Evolutionary conservation across 1,140 invertebrate species (phyloP), one percentile per base, ranked within the genome.

Genomic region (Ips nitidus): DNA sequence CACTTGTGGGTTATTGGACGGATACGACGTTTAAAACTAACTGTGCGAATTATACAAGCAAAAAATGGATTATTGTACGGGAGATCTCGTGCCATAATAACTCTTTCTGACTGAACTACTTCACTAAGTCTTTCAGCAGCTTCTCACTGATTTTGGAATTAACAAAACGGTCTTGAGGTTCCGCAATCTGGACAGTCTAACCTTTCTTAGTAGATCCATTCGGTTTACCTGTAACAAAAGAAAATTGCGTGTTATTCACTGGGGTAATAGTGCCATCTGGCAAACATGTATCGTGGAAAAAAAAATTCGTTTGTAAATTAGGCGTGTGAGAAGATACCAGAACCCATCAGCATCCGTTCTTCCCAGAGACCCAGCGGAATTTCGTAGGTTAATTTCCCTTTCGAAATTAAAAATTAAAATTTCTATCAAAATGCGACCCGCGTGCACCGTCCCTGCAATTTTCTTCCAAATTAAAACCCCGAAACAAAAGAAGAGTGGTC

Each of bases 211-310:
- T 74, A 36, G 68, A 70, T 64, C 70, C 74, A 50, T 69, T 71
- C 52, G 75, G 74, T 66, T 75, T 75, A 7, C 75, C 75, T 76
- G 71, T 43, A 76, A 76, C 69, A 70, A 74, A 75, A 57, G 50
- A 69, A 74, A 69, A 22, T 55, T n/a, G 4, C 45, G n/a, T 47
- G 45, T 47, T 22, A 22, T 22, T 22, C 22, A 22, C 22, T 22
- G 22, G 22, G 22, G 22, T 22, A 22, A 22, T 22, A 22, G 22
- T 22, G 22, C 22, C 22, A 22, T 22, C 22, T 22, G 22, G 22
- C 22, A 22, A 22, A 22, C 22, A 22, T 22, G 22, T 22, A 22
- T 22, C 22, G 22, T 22, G 22, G 22, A 22, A 22, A 0, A 22
- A 22, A 22, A 22, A 22, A 22, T 22, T 22, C 22, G 22, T 22